Evolutionary conservation across 2,888 invertebrate species (phyloP).

Genomic region (Aspidiotus destructor): DNA sequence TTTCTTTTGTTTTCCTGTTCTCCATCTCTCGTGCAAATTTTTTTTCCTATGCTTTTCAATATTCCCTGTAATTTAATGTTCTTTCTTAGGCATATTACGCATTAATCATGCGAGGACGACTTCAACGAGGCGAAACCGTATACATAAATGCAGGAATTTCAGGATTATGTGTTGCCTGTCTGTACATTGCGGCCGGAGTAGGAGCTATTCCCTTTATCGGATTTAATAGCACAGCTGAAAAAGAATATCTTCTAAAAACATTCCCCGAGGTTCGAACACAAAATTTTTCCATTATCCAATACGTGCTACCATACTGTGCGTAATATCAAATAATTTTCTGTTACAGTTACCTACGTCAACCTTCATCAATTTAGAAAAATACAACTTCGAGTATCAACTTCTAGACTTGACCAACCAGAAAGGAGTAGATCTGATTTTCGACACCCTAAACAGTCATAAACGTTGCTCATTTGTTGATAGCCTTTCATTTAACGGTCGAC

Average conservation of each 20-base stretch:
- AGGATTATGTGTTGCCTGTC: slow-evolving; percentile 94
- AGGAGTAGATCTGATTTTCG: slow-evolving; percentile 89
- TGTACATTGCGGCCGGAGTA: slow-evolving; percentile 78
- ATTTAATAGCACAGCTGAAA: slow-evolving; percentile 76
- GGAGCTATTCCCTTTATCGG: slow-evolving; percentile 87
- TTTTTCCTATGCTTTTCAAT: too few relatives aligned
- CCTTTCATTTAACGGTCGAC: slow-evolving; percentile 29
- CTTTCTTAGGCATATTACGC: slow-evolving; percentile 68
- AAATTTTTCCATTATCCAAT: not conserved
- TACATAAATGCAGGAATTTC: slow-evolving; percentile 91
- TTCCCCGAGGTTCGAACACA: slow-evolving; percentile 55
- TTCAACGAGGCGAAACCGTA: slow-evolving; percentile 71
- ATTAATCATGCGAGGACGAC: slow-evolving; percentile 71
- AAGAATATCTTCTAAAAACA: slow-evolving; percentile 70
- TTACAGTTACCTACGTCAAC: slow-evolving; percentile 58
- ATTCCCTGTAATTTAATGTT: too few relatives aligned
- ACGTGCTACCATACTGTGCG: not conserved
- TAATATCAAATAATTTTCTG: not conserved
- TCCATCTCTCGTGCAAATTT: too few relatives aligned
- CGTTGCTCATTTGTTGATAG: slow-evolving; percentile 32
- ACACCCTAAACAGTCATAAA: slow-evolving; percentile 62
- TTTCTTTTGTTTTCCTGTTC: too few relatives aligned
- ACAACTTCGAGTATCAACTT: slow-evolving; percentile 82
- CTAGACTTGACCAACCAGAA: slow-evolving; percentile 72
- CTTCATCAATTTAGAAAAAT: slow-evolving; percentile 85